Percentiles rank a stretch among this genome's conserved stretches.
Conservation (phyloP, 53 echinoderm and acorn worm species). For the Patiria pectinifera region DNA sequence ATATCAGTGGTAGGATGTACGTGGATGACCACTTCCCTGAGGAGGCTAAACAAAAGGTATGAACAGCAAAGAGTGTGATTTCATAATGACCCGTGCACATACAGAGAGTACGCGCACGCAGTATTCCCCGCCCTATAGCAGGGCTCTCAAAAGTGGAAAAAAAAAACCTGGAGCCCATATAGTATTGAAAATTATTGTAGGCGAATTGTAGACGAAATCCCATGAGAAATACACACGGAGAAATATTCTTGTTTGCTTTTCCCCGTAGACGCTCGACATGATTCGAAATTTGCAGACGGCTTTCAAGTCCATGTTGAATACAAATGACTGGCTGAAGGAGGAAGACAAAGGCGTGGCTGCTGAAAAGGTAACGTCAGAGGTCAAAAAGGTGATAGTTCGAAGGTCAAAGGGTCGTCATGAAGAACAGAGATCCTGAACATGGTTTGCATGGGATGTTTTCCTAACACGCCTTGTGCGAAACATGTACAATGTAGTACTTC, state of each 20-base stretch:
- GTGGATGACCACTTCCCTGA: conserved; percentile 80
- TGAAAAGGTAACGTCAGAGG: conserved; percentile 73
- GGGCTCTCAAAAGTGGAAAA: too few species aligned
- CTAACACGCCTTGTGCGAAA: too few species aligned
- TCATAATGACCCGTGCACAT: too few species aligned
- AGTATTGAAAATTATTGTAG: too few species aligned
- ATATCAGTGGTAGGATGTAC: conserved; percentile 87
- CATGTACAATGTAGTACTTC: too few species aligned
- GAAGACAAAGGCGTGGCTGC: conserved; percentile 77
- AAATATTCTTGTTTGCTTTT: background rate
- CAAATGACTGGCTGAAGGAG: conserved; percentile 88
- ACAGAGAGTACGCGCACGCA: too few species aligned
- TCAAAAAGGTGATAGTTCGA: background rate
- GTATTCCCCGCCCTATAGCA: too few species aligned
- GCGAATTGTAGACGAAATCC: too few species aligned
- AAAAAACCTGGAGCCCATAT: too few species aligned
- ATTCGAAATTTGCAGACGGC: conserved; percentile 75
- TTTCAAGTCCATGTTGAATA: conserved; percentile 78
- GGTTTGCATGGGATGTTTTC: background rate
- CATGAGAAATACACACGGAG: background rate
- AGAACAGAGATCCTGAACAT: background rate
- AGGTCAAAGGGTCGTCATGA: background rate
- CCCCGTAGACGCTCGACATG: conserved; percentile 77
- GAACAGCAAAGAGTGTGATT: background rate
- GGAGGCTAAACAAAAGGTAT: conserved; percentile 82